Evolutionary conservation across 2,797 vertebrate genomes (phyloP), one percentile per base, ranked within the genome.

Genomic region (Anolis apletophallus): DNA sequence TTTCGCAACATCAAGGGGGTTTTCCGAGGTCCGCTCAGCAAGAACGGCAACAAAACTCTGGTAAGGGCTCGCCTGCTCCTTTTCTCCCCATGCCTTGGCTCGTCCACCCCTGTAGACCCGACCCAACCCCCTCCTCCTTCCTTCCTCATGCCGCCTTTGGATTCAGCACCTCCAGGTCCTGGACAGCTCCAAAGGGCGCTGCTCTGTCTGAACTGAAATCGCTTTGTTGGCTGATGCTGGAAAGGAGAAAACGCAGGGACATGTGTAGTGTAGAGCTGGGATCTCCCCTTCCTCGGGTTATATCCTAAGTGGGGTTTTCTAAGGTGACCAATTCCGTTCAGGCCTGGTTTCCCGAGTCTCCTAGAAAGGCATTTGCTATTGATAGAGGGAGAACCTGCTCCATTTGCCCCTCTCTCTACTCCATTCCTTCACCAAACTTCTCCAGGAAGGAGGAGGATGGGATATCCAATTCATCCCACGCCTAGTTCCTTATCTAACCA

Each of bases 1-100:
- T 98, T 99, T 96, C 97, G 98, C 95, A 99, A 97, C 97, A 98
- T 99, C 97, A 99, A 99, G 95, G 98, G 98, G 96, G 98, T 99
- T 95, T 99, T 99, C 97, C 96, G 98, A 54, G 98, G 98, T 92
- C 98, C 98, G 85, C 98, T 99, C 93, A 97, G 98, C 97, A 96
- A 97, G 94, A 97, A 95, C 86, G 96, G 97, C 79, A 97, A 95
- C 93, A 97, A 97, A 94, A 98, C 96, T 96, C 97, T 97, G 98
- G 98, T 99, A 97, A 98, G 95, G 90, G 77, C 73, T 57, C 81
- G n/a, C 5, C 23, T 34, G 5, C 11, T 46, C 7, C 46, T 46
- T 54, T 23, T 3, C 40, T 26, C 11, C 4, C 2, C 78, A 10
- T 40, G 11, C 10, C 3, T 61, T 14, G 9, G 23, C 52, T n/a